A percentile compares a stretch with the other conserved stretches of the same genome.
phyloP scores from a whole-genome alignment of 37 sponge, comb jelly and placozoan genomes.

The Cliona cf. orientalis region DNA sequence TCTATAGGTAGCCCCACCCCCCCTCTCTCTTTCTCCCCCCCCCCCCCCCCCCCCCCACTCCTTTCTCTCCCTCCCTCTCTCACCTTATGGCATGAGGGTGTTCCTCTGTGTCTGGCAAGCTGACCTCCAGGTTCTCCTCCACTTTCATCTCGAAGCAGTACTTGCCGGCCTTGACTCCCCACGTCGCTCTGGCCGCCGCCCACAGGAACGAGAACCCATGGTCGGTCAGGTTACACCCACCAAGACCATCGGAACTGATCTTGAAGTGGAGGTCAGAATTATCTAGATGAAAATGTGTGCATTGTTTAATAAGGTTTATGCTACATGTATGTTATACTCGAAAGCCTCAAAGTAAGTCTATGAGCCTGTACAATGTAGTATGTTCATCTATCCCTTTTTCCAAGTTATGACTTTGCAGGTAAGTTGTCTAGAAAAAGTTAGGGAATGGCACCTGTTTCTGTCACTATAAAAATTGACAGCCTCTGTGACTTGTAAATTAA shows the following conservation, averaged over 20 bases:
- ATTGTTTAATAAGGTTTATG: too few species aligned
- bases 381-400: too few species aligned
- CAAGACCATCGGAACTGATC: slow-evolving; percentile 73
- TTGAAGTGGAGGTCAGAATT: slow-evolving; percentile 85
- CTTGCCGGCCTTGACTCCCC: slow-evolving; percentile 79
- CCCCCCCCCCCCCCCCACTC: too few species aligned
- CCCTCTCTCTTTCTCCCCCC: background rate
- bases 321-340: too few species aligned
- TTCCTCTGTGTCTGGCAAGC: slow-evolving; percentile 38
- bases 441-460: too few species aligned
- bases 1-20: background rate
- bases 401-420: too few species aligned
- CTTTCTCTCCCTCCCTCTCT: background rate
- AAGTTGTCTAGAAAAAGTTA: too few species aligned
- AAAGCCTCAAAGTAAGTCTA: too few species aligned
- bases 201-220: slow-evolving; percentile 78
- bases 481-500: too few species aligned
- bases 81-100: slow-evolving; percentile 64
- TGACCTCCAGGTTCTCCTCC: slow-evolving; percentile 30
- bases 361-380: too few species aligned
- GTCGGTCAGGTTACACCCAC: slow-evolving; percentile 59
- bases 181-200: slow-evolving; percentile 80
- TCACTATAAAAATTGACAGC: too few species aligned
- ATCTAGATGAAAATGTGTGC: slow-evolving; percentile 1
- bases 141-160: slow-evolving; percentile 78